phyloP scores from a whole-genome alignment of 2,888 invertebrate genomes.

The Balanococcus diminutus region DNA sequence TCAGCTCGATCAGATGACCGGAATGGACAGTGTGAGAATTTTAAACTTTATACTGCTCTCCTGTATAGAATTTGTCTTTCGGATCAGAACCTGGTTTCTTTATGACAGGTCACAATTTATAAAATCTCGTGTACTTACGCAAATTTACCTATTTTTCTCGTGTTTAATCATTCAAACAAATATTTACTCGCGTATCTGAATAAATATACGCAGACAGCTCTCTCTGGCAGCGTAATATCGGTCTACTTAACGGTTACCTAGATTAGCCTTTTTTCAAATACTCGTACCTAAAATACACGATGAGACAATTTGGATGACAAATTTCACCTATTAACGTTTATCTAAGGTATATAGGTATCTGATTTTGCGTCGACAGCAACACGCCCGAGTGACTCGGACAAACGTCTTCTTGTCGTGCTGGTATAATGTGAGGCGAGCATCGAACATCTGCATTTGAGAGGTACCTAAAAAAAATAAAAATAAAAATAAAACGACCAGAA shows the following conservation, averaged over 20 bases:
- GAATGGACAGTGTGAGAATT: no score
- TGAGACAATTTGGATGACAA: slow-evolving; percentile 1
- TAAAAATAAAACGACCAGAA: no score
- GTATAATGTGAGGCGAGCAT: background rate
- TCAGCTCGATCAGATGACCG: no score
- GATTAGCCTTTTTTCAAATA: background rate
- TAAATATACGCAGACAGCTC: background rate
- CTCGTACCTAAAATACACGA: background rate
- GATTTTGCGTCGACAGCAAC: background rate
- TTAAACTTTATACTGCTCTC: no score
- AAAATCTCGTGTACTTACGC: background rate
- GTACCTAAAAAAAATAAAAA: no score
- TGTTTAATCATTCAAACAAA: slow-evolving; percentile 28
- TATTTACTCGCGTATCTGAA: slow-evolving; percentile 2
- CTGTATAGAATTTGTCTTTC: no score
- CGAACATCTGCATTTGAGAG: slow-evolving; percentile 6
- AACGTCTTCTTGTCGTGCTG: background rate
- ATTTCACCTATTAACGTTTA: background rate
- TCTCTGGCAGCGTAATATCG: background rate
- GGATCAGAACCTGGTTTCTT: no score
- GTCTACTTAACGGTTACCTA: slow-evolving; percentile 38
- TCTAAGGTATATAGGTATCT: background rate
- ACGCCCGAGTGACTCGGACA: background rate
- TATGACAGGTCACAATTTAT: background rate
- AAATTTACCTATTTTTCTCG: slow-evolving; percentile 1